Evolutionary conservation across 2,113 vertebrate species (phyloP), one percentile per base, ranked within the genome.

Genomic region (Dipodomys merriami): DNA sequence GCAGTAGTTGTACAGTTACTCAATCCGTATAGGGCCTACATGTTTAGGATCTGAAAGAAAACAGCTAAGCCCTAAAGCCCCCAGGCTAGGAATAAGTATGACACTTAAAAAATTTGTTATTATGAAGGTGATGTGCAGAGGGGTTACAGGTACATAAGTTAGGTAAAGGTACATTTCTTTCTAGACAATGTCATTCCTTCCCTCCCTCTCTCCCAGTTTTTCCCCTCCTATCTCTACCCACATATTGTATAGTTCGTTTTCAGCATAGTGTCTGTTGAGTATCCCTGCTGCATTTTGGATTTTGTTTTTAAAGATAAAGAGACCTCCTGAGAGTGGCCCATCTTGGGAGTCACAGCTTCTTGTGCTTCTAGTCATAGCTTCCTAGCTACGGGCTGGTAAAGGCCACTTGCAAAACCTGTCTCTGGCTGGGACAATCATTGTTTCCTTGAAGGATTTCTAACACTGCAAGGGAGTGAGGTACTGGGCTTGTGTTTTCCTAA

Each of bases 361-460:
- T 30, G 19, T 19, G 46, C 23, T 82, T 79, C 7, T 57, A 27
- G 39, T 39, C 39, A 39, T 39, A 39, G n/a, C 23, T 69, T 30
- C 72, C 72, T 91, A 11, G 13, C 69, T n/a, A 1, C 30, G 16
- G 60, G n/a, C 78, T 83, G 46, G 84, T 73, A 65, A 16, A n/a
- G 76, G 78, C 44, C 18, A 3, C 57, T 53, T 39, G 23, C 0
- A n/a, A 90, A 83, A 83, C 39, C 35, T 49, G 1, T 93, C 35
- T 87, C 69, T 73, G 62, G 44, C 65, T 90, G 88, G 85, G 49
- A n/a, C 87, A 69, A 93, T 88, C 62, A 90, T 86, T 91, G 60
- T 93, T 96, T 91, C 57, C 82, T 91, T 65, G 39, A 74, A 92
- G 76, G 86, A 84, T 90, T 92, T 85, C 46, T 83, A 81, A 86